These are phyloP conservation scores for Ptychochromis oligacanthus DNA, from an alignment of 2,113 vertebrate species.

Conservation along the genomic window DNA sequence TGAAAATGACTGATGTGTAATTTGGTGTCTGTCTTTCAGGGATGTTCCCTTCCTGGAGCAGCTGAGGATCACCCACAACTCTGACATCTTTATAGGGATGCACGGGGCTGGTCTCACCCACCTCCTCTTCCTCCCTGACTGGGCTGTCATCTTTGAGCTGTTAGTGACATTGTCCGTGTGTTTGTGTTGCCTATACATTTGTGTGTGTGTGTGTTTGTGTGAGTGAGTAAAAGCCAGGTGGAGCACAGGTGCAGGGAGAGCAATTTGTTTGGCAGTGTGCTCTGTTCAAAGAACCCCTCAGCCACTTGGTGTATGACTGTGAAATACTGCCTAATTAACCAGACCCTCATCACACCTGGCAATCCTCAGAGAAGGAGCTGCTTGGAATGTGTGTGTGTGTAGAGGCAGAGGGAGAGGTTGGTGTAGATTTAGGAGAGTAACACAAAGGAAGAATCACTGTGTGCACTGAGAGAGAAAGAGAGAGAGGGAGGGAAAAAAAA, in stretches of 20 bases:
- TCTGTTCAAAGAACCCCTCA: slow-evolving; percentile 45
- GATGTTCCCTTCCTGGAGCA: slow-evolving; percentile 92
- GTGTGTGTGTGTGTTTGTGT: not conserved
- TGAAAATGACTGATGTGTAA: slow-evolving; percentile 28
- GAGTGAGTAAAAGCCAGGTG: slow-evolving; percentile 1
- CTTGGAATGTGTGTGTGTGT: not conserved
- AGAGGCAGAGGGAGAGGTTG: not conserved
- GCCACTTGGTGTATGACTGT: slow-evolving; percentile 47
- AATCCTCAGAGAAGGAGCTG: slow-evolving; percentile 11
- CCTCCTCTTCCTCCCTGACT: slow-evolving; percentile 96
- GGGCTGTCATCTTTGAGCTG: slow-evolving; percentile 97
- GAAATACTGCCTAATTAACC: slow-evolving; percentile 75
- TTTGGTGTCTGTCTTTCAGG: slow-evolving; percentile 73
- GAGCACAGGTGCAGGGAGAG: slow-evolving; percentile 15
- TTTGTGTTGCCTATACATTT: not conserved
- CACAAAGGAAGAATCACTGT: slow-evolving; percentile 13
- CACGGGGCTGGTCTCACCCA: slow-evolving; percentile 97
- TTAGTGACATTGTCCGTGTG: slow-evolving; percentile 76
- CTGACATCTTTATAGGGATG: slow-evolving; percentile 98
- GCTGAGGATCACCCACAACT: slow-evolving; percentile 91
- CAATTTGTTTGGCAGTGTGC: slow-evolving; percentile 20
- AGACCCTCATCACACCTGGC: slow-evolving; percentile 68
- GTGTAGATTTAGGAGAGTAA: slow-evolving; percentile 24
- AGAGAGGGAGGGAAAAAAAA: not conserved
- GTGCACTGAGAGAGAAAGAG: not conserved